Base-by-base conservation (phyloP, 1,140 invertebrate genomes). In the Papilio glaucus region DNA sequence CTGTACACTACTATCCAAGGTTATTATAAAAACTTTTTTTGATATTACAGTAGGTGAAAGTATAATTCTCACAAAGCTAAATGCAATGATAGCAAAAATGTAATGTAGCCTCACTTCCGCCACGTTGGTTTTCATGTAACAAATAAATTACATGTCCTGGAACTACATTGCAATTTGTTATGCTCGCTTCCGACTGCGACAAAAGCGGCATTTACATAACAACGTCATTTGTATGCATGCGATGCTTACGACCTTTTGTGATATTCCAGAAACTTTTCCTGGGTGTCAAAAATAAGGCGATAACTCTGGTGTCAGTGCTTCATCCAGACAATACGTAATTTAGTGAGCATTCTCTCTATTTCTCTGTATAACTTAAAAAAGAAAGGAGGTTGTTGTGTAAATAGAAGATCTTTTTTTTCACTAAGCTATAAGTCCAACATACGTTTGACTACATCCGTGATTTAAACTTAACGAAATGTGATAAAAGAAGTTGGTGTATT, bases 161-260 rank as follows among this genome's bases (percentile, higher is more conserved):
- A 57, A 65, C 33, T 65, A 33, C 33, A 65, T 37, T 65, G 62
- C 62, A 65, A 65, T 65, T 65, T 65, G 62, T 65, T 65, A 38
- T 15, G 15, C 62, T 21, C 33, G 15, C 18, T 65, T 65, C 37
- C 15, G 62, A 18, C 33, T 38, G 18, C 45, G 45, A 65, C 62
- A 65, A 65, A 21, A 38, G 33, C 29, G 33, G 15, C 62, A 65
- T 65, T 65, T 65, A 65, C 62, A 65, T 65, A 65, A 65, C 62
- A n/a, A 65, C 33, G 62, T 39, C 62, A 65, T 65, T 65, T 65
- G 62, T 65, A 65, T 65, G 62, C 62, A 65, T 65, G 62, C 37
- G 62, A 21, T 12, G 62, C 8, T 65, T 21, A 38, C 37, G 33
- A 65, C 62, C 62, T 37, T 65, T 65, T 65, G 62, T 65, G n/a